These are phyloP conservation scores for Umimayanthus chanpuru DNA, from an alignment of 92 coral and sea anemone genomes.

Conservation along the genomic window DNA sequence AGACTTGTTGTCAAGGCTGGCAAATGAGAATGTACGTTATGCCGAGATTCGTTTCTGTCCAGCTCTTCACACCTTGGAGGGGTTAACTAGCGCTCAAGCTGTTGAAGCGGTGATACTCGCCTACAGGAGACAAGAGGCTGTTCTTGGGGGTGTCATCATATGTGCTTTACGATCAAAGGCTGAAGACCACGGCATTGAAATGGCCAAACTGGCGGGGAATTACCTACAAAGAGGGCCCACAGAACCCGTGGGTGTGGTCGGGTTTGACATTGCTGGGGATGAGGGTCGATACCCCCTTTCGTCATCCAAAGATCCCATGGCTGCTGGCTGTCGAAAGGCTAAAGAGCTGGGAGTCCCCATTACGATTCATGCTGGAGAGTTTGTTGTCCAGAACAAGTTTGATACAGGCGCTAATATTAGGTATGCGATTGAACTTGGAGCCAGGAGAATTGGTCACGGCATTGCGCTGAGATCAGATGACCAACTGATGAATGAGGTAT, in stretches of 20 bases:
- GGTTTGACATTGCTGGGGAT: slow-evolving; percentile 34
- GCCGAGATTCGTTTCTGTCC: slow-evolving; percentile 44
- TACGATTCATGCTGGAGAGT: slow-evolving; percentile 40
- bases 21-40: slow-evolving; percentile 29
- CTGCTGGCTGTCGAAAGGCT: slow-evolving; percentile 24
- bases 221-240: slow-evolving; percentile 8
- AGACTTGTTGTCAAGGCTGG: slow-evolving; percentile 34
- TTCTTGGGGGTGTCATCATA: slow-evolving; percentile 31
- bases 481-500: slow-evolving; percentile 15
- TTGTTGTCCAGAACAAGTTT: neutral
- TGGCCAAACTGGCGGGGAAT: slow-evolving; percentile 35
- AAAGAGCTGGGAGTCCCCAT: slow-evolving; percentile 26
- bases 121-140: neutral
- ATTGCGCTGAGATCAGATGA: slow-evolving; percentile 38
- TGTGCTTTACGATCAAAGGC: slow-evolving; percentile 41
- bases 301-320: slow-evolving; percentile 20
- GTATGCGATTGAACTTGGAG: slow-evolving; percentile 34
- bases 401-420: slow-evolving; percentile 10
- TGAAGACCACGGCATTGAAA: slow-evolving; percentile 21
- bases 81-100: neutral
- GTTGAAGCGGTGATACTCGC: slow-evolving; percentile 24
- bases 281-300: slow-evolving; percentile 35
- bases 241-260: slow-evolving; percentile 42
- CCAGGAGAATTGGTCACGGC: slow-evolving; percentile 37
- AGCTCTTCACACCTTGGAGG: slow-evolving; percentile 19